Base-by-base conservation (phyloP, 2,888 invertebrate species). In the Agriopis leucophaearia region DNA sequence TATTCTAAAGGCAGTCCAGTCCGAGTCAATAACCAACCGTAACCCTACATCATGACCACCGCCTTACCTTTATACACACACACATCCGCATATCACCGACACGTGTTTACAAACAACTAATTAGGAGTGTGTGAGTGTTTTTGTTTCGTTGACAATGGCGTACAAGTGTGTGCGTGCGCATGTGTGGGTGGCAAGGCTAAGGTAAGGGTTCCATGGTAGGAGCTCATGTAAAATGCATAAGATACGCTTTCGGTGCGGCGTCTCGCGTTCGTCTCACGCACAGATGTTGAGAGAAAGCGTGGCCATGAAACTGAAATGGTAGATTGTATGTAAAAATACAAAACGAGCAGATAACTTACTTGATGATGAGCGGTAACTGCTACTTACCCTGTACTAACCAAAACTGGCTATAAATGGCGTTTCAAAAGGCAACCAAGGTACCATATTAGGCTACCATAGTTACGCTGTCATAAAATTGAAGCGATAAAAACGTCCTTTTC, bases 221-320 rank as follows among this genome's bases (percentile, higher is more conserved):
- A 62, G 72, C 95, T 95, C 95, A 95, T 95, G 95, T 95, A 95
- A 95, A 95, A 95, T 95, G 95, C 95, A 95, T 95, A 95, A 95
- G 95, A 94, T 94, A 87, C 87, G 88, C 87, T 88, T 85, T 85
- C 87, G 80, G 68, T 51, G 66, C 83, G 85, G 78, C 83, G 88
- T 85, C 88, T 86, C 89, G 86, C 81, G 84, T 78, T 84, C 82
- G 89, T 87, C 88, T 87, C 88, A 88, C 88, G 89, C 89, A 88
- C 91, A 89, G 88, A 87, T 88, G 90, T 87, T 84, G 74, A 86
- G 88, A 79, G 89, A 90, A 88, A 89, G 89, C 87, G 79, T 85
- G 85, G 84, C 86, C 87, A 82, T 87, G 87, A 87, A 87, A 86
- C 80, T 82, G 69, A 72, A 72, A 78, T 50, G 71, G 76, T 35